Percentiles rank a stretch among this genome's conserved stretches.
phyloP scores from a whole-genome alignment of 2,888 invertebrate genomes.

The Tenthredo notha region DNA sequence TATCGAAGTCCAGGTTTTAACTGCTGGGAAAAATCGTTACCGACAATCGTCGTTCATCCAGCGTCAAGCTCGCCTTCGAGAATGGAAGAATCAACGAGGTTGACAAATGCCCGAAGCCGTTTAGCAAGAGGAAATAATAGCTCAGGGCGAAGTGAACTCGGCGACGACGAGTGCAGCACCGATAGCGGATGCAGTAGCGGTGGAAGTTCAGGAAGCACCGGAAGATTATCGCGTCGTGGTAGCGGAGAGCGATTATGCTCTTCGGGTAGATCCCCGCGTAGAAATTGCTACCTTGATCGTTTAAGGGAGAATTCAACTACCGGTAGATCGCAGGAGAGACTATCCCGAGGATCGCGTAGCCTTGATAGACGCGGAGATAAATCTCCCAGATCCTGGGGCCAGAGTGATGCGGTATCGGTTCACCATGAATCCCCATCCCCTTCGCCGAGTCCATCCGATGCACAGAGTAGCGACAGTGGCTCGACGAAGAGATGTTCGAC shows the following conservation, averaged over 20 bases:
- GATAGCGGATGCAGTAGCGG: slow-evolving; percentile 79
- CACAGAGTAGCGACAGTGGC: slow-evolving; percentile 80
- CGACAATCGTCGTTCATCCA: slow-evolving; percentile 53
- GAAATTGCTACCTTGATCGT: slow-evolving; percentile 66
- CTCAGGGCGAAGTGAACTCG: slow-evolving; percentile 62
- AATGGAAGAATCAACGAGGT: slow-evolving; percentile 70
- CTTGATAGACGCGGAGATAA: slow-evolving; percentile 65
- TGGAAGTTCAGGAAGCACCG: slow-evolving; percentile 76
- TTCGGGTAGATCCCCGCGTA: slow-evolving; percentile 61
- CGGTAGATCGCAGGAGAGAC: slow-evolving; percentile 67
- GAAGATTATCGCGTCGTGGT: slow-evolving; percentile 67
- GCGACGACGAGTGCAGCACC: slow-evolving; percentile 73
- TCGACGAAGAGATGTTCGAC: slow-evolving; percentile 80
- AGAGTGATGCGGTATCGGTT: slow-evolving; percentile 57
- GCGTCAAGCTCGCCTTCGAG: not conserved
- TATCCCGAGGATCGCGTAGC: slow-evolving; percentile 62
- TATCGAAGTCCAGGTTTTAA: slow-evolving; percentile 37
- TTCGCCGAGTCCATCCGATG: slow-evolving; percentile 72
- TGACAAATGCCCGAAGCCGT: slow-evolving; percentile 62
- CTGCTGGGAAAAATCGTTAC: slow-evolving; percentile 55
- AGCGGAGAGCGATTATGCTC: slow-evolving; percentile 68
- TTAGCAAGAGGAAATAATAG: not conserved
- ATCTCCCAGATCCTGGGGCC: slow-evolving; percentile 72
- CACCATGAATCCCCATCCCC: slow-evolving; percentile 67
- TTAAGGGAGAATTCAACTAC: slow-evolving; percentile 64